Conservation (phyloP, 2,888 invertebrate species). For the Ctena decussata region DNA sequence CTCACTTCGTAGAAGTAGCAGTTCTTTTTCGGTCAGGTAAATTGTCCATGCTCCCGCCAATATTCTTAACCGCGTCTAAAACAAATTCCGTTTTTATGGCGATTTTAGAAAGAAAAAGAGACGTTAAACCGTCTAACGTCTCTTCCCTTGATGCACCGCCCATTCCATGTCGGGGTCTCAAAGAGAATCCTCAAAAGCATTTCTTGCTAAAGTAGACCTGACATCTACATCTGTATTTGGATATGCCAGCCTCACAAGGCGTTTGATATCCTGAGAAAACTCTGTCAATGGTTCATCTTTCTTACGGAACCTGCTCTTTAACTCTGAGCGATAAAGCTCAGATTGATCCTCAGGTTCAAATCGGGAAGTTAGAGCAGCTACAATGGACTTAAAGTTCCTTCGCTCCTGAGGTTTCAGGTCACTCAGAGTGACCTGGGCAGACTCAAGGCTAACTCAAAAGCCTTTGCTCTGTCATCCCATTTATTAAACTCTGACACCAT, state of each 20-base stretch:
- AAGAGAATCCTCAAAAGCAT: conserved; percentile 8
- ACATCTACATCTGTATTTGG: background rate
- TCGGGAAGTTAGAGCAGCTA: background rate
- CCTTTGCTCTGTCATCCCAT: background rate
- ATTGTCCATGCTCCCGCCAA: too few species aligned
- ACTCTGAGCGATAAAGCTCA: background rate
- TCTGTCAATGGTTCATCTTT: conserved; percentile 3
- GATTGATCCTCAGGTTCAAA: conserved; percentile 19
- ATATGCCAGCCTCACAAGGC: conserved; percentile 3
- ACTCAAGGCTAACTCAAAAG: background rate
- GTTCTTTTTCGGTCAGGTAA: too few species aligned
- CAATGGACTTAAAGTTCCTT: background rate
- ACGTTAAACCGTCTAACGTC: too few species aligned
- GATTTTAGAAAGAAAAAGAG: too few species aligned
- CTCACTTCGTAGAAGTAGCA: too few species aligned
- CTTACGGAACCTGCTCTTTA: conserved; percentile 1
- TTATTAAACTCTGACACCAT: background rate
- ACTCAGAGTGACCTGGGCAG: background rate
- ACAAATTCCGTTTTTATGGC: too few species aligned
- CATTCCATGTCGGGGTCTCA: conserved; percentile 19
- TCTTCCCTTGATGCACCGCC: conserved; percentile 24
- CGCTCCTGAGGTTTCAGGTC: background rate
- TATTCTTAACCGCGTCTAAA: too few species aligned
- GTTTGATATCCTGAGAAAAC: conserved; percentile 15
- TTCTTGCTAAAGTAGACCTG: background rate